Percentiles rank a stretch among this genome's conserved stretches.
These are phyloP conservation scores for Zaprionus inermis DNA, from an alignment of 1,140 invertebrate genomes.

Conservation along the genomic window DNA sequence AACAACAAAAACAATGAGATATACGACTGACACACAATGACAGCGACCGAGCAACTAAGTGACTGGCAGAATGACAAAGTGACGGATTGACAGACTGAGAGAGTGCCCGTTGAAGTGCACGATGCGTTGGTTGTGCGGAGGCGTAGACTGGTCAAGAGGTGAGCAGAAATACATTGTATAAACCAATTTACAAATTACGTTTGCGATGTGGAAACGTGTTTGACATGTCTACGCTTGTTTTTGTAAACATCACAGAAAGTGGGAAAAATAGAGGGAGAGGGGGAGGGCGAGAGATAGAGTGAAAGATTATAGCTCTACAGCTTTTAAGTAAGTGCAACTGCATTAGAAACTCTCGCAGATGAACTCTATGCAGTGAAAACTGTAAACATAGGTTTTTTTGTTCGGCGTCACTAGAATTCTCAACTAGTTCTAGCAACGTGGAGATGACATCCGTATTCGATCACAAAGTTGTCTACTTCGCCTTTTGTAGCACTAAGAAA, in stretches of 20 bases:
- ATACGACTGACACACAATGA: conserved; percentile 53
- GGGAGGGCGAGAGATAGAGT: not conserved
- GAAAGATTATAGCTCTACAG: not conserved
- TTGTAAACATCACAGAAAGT: not conserved
- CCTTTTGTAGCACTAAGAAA: too few species aligned
- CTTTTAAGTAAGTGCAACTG: too few species aligned
- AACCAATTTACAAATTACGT: conserved; percentile 76
- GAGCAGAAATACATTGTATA: conserved; percentile 38
- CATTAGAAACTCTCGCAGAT: too few species aligned
- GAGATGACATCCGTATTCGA: too few species aligned
- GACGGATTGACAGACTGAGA: not conserved
- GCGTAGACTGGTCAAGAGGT: conserved; percentile 5
- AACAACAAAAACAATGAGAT: conserved; percentile 14
- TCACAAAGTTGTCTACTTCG: too few species aligned
- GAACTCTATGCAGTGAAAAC: too few species aligned
- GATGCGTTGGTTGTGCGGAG: conserved; percentile 13
- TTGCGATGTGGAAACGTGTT: conserved; percentile 53
- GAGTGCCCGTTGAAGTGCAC: conserved; percentile 8
- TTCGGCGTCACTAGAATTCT: too few species aligned
- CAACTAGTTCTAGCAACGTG: too few species aligned
- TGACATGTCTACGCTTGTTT: conserved; percentile 11
- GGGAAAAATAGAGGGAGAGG: not conserved
- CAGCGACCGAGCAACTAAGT: conserved; percentile 42
- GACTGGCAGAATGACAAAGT: too few species aligned
- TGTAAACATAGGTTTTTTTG: too few species aligned